These are phyloP conservation scores for Byasa hedistus DNA, from an alignment of 2,888 invertebrate species.

Conservation along the genomic window DNA sequence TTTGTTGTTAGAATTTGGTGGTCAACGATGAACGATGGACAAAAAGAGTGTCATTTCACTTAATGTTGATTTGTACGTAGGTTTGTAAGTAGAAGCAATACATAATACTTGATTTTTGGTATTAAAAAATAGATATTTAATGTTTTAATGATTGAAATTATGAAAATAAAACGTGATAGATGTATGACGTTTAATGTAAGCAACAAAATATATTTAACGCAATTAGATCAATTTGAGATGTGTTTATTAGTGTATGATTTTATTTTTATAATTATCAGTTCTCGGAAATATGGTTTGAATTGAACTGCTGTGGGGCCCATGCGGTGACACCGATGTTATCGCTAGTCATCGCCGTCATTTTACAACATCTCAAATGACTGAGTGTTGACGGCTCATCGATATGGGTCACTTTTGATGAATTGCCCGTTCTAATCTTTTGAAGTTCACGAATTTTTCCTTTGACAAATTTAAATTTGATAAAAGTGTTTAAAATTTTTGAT, in stretches of 20 bases:
- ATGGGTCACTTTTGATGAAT: slow-evolving; percentile 51
- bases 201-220: too few relatives aligned
- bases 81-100: too few relatives aligned
- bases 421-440: slow-evolving; percentile 46
- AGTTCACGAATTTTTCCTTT: slow-evolving; percentile 31
- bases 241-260: slow-evolving; percentile 1
- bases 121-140: too few relatives aligned
- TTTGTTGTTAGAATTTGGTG: too few relatives aligned
- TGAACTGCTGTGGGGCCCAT: slow-evolving; percentile 38
- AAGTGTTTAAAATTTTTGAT: slow-evolving; percentile 30
- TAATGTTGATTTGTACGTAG: too few relatives aligned
- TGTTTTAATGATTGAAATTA: too few relatives aligned
- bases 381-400: slow-evolving; percentile 65
- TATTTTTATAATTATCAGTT: slow-evolving; percentile 2
- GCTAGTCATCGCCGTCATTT: slow-evolving; percentile 51
- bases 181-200: too few relatives aligned
- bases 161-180: too few relatives aligned
- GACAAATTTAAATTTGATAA: slow-evolving; percentile 33
- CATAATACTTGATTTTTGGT: too few relatives aligned
- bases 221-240: too few relatives aligned
- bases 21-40: too few relatives aligned
- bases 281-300: slow-evolving; percentile 14
- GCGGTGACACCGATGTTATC: slow-evolving; percentile 41
- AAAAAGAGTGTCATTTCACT: too few relatives aligned
- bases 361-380: slow-evolving; percentile 59